Evolutionary conservation across 2,888 invertebrate genomes (phyloP), one percentile per base, ranked within the genome.

Genomic region (Pyrrhia umbra): DNA sequence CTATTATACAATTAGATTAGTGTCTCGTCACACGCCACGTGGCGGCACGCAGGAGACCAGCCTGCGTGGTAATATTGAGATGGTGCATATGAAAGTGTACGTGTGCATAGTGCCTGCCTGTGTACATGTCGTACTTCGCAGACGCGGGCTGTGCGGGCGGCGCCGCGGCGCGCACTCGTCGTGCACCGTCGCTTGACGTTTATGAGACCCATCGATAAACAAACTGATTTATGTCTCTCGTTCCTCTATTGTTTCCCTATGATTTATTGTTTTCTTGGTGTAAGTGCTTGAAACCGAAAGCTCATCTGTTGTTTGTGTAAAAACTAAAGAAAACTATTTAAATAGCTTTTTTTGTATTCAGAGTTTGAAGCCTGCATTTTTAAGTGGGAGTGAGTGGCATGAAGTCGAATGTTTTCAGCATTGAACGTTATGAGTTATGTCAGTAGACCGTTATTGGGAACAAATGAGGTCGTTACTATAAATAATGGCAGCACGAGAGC

Each of bases 1-100:
- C 45, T n/a, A n/a, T n/a, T n/a, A n/a, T n/a, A 73, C 67, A 62
- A 79, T 65, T 77, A 59, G 63, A 70, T 59, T 60, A 78, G 59
- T 62, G 63, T 23, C 27, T 61, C 30, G 46, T 39, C 70, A 30
- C 30, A 39, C 34, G 51, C 18, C 25, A 34, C 9, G 10, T 55
- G 54, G 40, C 47, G 55, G 39, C 60, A 71, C 37, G 15, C 45
- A 13, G n/a, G n/a, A n/a, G n/a, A n/a, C n/a, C n/a, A n/a, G n/a
- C n/a, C n/a, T n/a, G n/a, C n/a, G n/a, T n/a, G n/a, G n/a, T n/a
- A n/a, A n/a, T n/a, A n/a, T n/a, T n/a, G n/a, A n/a, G n/a, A n/a
- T n/a, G n/a, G n/a, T n/a, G n/a, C n/a, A n/a, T n/a, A n/a, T n/a
- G n/a, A n/a, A n/a, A n/a, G n/a, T n/a, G n/a, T n/a, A n/a, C n/a